Evolutionary conservation across 2,113 vertebrate genomes (phyloP).

Genomic region (Hemibagrus wyckioides): DNA sequence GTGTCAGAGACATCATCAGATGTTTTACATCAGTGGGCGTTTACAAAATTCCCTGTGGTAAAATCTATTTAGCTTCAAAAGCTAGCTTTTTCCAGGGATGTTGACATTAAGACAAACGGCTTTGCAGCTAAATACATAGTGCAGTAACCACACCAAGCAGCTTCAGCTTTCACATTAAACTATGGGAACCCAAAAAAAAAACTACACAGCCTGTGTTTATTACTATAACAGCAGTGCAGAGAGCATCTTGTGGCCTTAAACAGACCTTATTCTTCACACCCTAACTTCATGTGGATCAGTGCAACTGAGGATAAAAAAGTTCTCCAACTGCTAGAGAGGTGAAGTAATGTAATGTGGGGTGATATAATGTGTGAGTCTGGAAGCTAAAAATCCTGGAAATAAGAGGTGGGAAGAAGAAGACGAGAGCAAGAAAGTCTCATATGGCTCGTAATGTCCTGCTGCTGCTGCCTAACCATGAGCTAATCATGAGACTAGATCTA

Average conservation of each 20-base stretch:
- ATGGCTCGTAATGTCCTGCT: background rate
- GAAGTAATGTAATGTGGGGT: background rate
- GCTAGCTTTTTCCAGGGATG: background rate
- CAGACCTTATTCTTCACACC: background rate
- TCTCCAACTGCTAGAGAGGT: constrained; percentile 16
- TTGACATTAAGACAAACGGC: background rate
- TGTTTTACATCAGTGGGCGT: constrained; percentile 7
- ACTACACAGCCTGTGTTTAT: constrained; percentile 17
- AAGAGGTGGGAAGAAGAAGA: constrained; percentile 13
- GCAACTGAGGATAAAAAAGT: constrained; percentile 13
- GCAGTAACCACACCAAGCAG: background rate
- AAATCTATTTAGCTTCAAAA: constrained; percentile 18
- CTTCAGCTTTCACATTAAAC: background rate
- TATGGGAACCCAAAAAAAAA: constrained; percentile 3
- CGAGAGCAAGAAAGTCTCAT: constrained; percentile 21
- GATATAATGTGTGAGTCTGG: constrained; percentile 26
- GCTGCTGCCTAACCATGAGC: background rate
- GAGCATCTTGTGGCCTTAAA: constrained; percentile 12
- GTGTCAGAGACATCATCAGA: constrained; percentile 2
- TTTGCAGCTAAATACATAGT: background rate
- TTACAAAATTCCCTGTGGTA: background rate
- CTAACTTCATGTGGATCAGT: background rate
- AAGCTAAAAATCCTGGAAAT: constrained; percentile 32
- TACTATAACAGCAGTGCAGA: constrained; percentile 15
- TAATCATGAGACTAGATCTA: background rate